A percentile compares a stretch with the other conserved stretches of the same genome.
These are phyloP conservation scores for Lepidostoma basale DNA, from an alignment of 1,140 invertebrate species.

Conservation along the genomic window DNA sequence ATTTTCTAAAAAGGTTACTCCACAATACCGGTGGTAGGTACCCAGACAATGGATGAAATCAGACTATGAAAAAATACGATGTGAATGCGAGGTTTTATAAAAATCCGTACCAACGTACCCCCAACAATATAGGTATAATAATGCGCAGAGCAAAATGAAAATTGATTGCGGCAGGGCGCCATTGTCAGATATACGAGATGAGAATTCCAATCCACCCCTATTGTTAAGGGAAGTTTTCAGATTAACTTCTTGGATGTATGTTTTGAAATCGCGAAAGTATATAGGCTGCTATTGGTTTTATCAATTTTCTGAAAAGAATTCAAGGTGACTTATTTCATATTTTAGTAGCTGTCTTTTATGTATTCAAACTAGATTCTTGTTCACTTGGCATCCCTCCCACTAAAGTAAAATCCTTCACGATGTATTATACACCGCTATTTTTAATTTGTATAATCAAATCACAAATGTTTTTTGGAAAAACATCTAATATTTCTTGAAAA, in stretches of 20 bases:
- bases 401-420: too few species aligned
- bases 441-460: too few species aligned
- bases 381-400: too few species aligned
- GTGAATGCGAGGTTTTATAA: slow-evolving; percentile 3
- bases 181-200: slow-evolving; percentile 15
- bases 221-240: slow-evolving; percentile 16
- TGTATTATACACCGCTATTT: too few species aligned
- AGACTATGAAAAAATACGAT: slow-evolving; percentile 19
- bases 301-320: too few species aligned
- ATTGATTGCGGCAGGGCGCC: slow-evolving; percentile 12
- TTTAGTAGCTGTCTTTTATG: too few species aligned
- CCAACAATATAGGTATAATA: background rate
- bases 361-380: too few species aligned
- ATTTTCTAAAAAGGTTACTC: slow-evolving; percentile 4
- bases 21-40: background rate
- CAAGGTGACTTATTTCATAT: too few species aligned
- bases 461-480: too few species aligned
- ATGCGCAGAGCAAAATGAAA: slow-evolving; percentile 6
- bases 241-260: slow-evolving; percentile 1
- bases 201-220: slow-evolving; percentile 17
- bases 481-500: too few species aligned
- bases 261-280: background rate
- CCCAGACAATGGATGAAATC: slow-evolving; percentile 17
- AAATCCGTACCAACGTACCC: too few species aligned
- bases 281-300: too few species aligned